Evolutionary conservation across 2,888 invertebrate genomes (phyloP).

Genomic region (Embidobia sp.): DNA sequence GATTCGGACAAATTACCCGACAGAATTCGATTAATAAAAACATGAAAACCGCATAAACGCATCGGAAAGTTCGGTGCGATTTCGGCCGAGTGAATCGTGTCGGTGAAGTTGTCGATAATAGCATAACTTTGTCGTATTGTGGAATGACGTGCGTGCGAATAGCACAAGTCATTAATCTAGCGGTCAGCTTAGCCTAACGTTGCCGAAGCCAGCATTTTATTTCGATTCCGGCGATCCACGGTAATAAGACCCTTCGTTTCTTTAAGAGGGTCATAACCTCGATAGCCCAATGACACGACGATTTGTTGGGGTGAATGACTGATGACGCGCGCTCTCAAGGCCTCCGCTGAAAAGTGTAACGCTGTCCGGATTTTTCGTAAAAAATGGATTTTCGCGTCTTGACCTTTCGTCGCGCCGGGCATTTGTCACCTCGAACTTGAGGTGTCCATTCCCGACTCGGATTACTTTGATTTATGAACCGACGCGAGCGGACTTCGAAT

Average conservation of each 20-base stretch:
- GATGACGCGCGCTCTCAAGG: slow-evolving; percentile 66
- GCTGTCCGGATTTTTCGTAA: slow-evolving; percentile 19
- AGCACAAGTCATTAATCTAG: slow-evolving; percentile 69
- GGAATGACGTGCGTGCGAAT: slow-evolving; percentile 54
- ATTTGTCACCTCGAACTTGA: slow-evolving; percentile 47
- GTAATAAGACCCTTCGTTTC: slow-evolving; percentile 58
- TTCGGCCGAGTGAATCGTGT: no score
- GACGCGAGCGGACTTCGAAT: no score
- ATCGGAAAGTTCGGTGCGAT: no score
- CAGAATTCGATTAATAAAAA: no score
- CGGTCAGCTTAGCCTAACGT: slow-evolving; percentile 63
- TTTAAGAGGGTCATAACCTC: slow-evolving; percentile 61
- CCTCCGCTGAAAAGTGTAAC: slow-evolving; percentile 43
- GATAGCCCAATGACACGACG: slow-evolving; percentile 71
- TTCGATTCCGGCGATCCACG: slow-evolving; percentile 65
- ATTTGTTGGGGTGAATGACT: slow-evolving; percentile 72
- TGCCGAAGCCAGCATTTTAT: slow-evolving; percentile 67
- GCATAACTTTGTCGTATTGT: slow-evolving; percentile 42
- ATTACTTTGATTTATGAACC: slow-evolving; percentile 51
- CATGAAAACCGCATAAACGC: no score
- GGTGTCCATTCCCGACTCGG: slow-evolving; percentile 25
- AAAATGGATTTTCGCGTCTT: slow-evolving; percentile 37
- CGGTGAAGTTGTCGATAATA: slow-evolving; percentile 28
- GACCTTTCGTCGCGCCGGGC: slow-evolving; percentile 34
- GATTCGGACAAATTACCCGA: no score